Evolutionary conservation across 2,888 invertebrate genomes (phyloP), one percentile per base, ranked within the genome.

Genomic region (Cremastinae sp.): DNA sequence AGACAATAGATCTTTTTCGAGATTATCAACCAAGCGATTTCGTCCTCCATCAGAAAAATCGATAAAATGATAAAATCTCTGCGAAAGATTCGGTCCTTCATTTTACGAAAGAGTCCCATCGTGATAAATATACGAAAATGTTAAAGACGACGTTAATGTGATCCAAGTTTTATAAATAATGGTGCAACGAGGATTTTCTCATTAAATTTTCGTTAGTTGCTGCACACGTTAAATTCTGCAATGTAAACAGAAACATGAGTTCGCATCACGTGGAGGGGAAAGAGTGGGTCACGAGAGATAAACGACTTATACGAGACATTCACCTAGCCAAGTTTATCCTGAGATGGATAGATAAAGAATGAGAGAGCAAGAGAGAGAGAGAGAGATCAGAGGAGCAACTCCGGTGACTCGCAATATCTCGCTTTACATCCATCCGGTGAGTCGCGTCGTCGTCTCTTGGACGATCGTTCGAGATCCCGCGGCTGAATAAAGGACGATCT

Each of bases 401-500:
- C 35, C 9, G 14, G 43, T 65, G 72, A 76, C 73, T 64, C 55
- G 69, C 73, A 59, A 76, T 28, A 28, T 73, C 73, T 64, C 69
- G 43, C 61, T 73, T 69, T 69, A 61, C 55, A 73, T 76, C 73
- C 69, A 69, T 65, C 73, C 76, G 73, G 55, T 65, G 64, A 64
- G 43, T 49, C 64, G 51, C 69, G 39, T 14, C 18, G 16, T 55
- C 51, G 20, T 64, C 56, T 16, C 66, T 28, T 5, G 28, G 61
- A 62, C 55, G 56, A 61, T 78, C 49, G 43, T 45, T n/a, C n/a
- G n/a, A 51, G 56, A 62, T 71, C 66, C 66, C 51, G 56, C 66
- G 39, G 71, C 56, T 66, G 45, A 66, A 66, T 73, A 75, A 66
- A 73, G 68, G 75, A 59, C 65, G 65, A 73, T 76, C n/a, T n/a